Conservation (phyloP, 2,797 vertebrate genomes). For the Rhinatrema bivittatum region DNA sequence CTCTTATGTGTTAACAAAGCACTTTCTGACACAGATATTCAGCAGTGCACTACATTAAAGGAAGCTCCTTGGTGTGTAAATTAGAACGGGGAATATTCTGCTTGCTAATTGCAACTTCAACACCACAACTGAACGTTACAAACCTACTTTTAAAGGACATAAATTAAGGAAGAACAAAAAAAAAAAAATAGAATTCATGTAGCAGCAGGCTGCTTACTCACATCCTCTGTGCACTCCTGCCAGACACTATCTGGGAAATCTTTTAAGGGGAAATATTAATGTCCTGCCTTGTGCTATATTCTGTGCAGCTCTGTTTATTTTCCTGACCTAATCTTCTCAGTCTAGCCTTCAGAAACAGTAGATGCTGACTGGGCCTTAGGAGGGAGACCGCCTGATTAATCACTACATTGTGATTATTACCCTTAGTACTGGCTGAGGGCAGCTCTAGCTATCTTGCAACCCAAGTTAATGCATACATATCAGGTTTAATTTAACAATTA, state of each 20-base stretch:
- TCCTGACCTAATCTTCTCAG: conserved; percentile 10
- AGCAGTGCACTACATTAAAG: no score
- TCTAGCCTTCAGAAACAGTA: conserved; percentile 14
- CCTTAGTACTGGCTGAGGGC: background rate
- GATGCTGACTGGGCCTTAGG: conserved; percentile 4
- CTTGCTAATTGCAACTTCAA: no score
- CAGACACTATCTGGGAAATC: conserved; percentile 8
- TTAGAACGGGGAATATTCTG: no score
- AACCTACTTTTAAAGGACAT: no score
- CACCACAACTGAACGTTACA: no score
- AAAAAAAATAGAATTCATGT: no score
- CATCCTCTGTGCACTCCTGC: conserved; percentile 3
- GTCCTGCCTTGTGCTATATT: conserved; percentile 1
- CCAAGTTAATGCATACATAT: background rate
- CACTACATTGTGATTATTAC: conserved; percentile 14
- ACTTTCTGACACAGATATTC: no score
- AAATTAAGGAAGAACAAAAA: conserved; percentile 10
- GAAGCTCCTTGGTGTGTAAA: no score
- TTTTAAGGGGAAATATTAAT: conserved; percentile 24
- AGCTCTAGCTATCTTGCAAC: background rate
- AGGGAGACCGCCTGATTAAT: conserved; percentile 16
- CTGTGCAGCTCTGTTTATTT: conserved; percentile 16
- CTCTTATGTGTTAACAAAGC: no score
- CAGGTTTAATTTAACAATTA: background rate
- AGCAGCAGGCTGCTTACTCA: conserved; percentile 4